Base-by-base conservation (phyloP, 2,113 vertebrate species). In the Aphyosemion australe region DNA sequence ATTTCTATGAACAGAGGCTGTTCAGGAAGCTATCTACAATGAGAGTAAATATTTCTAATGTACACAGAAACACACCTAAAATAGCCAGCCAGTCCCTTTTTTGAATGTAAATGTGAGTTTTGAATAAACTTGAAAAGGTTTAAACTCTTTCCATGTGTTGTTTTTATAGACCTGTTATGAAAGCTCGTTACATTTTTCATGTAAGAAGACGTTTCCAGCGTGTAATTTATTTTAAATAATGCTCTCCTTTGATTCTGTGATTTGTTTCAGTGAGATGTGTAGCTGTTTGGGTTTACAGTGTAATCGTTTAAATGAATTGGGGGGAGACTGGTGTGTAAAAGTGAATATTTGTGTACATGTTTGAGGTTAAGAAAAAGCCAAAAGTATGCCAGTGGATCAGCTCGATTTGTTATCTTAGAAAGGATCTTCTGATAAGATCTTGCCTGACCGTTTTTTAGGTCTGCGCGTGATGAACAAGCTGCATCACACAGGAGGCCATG, bases 71-170 rank as follows among this genome's bases (percentile, higher is more conserved):
- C 34, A 37, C 34, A 8, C 9, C 6, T 37, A 37, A 37, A 37
- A 37, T 26, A 37, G 34, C 34, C 9, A 10, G 6, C 6, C 4
- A 37, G 9, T 37, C 34, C 34, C 34, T 1, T 37, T 37, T 37
- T 7, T 37, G 1, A 37, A 61, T 69, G 20, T 16, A 31, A 50
- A 74, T 55, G 21, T 31, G 45, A 71, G 32, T 51, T 16, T 6
- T 34, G 55, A 62, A 80, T 76, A 83, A 79, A 83, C 4, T 37
- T n/a, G n/a, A 39, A 63, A 43, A 56, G 18, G 12, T 16, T 60
- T 2, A 26, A 26, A 26, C 26, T 2, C 26, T 26, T 26, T 26
- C 26, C 26, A 34, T 52, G 2, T 14, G 2, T 15, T 19, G 6
- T 51, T 26, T 26, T 26, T 26, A 26, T 26, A 26, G 26, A 37